Base-by-base conservation (phyloP, 92 coral and sea anemone species). In the Parazoanthus swiftii region DNA sequence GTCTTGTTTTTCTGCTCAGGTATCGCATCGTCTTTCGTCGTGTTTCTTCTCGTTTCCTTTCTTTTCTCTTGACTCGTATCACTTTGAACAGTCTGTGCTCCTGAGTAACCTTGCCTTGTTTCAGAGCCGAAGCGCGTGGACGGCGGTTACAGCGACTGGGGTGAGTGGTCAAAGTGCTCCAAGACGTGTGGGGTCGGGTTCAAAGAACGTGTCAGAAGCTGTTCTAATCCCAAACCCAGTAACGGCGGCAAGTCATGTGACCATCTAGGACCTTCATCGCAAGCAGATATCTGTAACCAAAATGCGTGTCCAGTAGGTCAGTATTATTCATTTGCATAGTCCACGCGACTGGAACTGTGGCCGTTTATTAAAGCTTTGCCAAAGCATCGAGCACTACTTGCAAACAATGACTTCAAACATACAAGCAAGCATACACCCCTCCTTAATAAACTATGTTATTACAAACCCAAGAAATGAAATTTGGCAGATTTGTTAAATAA, bases 101-200 rank as follows among this genome's bases (percentile, higher is more conserved):
- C 70, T 23, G 23, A 23, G 26, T 63, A 18, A 63, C 23, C 70
- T 25, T 63, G 70, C 70, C 70, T 63, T 63, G 70, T 63, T 63
- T 63, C 70, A 63, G 70, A 63, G 70, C 70, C 70, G 70, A 63
- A 63, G 70, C 25, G n/a, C 25, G 58, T 82, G 54, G 73, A 82
- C 29, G 86, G 86, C 36, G 86, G 86, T 38, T 82, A 82, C 75
- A 66, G 86, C 3, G 54, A 82, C 35, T 82, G 86, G 86, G 50
- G 86, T 14, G 20, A 82, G 36, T 82, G 86, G 86, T 82, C 86
- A 3, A 10, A 9, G 9, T 82, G 86, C 26, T 82, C 86, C 51
- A 82, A 82, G 46, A 39, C 73, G 20, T 82, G 86, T 82, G 86
- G 76, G 58, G 76, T 75, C 14, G 86, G 86, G 58, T 51, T 42